A percentile compares a stretch with the other conserved stretches of the same genome.
phyloP scores from a whole-genome alignment of 2,113 vertebrate species.

The Bos indicus region DNA sequence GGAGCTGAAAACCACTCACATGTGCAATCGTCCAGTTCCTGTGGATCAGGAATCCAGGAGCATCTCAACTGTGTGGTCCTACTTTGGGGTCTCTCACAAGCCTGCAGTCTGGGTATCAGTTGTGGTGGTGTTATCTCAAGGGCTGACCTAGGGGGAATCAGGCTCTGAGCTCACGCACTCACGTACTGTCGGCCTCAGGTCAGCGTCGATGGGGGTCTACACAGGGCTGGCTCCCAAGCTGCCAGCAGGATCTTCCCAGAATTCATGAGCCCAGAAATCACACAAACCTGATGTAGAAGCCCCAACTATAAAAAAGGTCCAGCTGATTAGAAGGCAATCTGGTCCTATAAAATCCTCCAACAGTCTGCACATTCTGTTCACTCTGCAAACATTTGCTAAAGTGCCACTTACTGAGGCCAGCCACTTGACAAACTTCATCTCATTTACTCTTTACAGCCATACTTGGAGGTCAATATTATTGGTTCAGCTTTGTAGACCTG shows the following conservation, averaged over 20 bases:
- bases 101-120: neutral
- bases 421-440: neutral
- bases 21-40: neutral
- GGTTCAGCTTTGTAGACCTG: neutral
- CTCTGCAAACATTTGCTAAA: neutral
- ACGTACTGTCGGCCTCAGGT: neutral
- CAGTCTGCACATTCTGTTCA: slow-evolving; percentile 4
- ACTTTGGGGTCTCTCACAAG: neutral
- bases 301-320: neutral
- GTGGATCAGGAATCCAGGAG: neutral
- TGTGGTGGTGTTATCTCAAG: neutral
- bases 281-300: neutral
- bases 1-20: neutral
- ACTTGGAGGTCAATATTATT: neutral
- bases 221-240: neutral
- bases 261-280: neutral
- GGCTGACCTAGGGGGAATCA: neutral
- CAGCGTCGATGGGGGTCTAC: neutral
- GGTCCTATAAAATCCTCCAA: neutral
- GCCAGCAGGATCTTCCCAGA: neutral
- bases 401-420: neutral
- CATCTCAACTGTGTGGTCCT: neutral
- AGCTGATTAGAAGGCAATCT: neutral
- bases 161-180: neutral
- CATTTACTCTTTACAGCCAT: neutral